Percentiles rank a stretch among this genome's conserved stretches.
These are phyloP conservation scores for Cladorhizidae sp. DNA, from an alignment of 37 sponge, comb jelly and placozoan species.

Conservation along the genomic window DNA sequence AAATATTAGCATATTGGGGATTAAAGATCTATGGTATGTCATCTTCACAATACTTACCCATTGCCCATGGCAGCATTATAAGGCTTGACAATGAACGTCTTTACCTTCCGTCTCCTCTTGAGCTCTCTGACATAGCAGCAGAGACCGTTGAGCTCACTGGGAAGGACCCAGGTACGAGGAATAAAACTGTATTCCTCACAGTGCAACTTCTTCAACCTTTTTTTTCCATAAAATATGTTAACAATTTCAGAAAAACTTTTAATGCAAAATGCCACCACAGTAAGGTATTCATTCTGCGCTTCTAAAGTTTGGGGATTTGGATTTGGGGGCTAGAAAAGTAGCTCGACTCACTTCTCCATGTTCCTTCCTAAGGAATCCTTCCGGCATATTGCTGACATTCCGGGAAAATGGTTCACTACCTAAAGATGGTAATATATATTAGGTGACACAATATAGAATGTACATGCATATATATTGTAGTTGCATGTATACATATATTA, in stretches of 20 bases:
- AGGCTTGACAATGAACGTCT: conserved; percentile 86
- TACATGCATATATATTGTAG: neutral
- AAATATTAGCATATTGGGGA: neutral
- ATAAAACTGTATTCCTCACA: conserved; percentile 73
- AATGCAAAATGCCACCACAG: neutral
- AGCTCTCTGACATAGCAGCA: conserved; percentile 26
- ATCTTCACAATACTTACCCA: conserved; percentile 57
- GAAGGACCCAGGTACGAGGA: conserved; percentile 85
- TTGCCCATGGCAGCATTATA: conserved; percentile 84
- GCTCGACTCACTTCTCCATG: conserved; percentile 57
- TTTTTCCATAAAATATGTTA: neutral
- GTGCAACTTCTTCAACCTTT: conserved; percentile 63
- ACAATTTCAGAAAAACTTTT: neutral
- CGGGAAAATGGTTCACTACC: conserved; percentile 91
- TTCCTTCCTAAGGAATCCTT: conserved; percentile 87
- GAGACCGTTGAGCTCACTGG: conserved; percentile 67
- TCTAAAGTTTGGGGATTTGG: no score
- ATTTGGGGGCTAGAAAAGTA: no score
- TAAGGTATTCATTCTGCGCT: no score
- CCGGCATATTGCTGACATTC: conserved; percentile 88
- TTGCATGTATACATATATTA: no score
- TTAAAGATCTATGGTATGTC: neutral
- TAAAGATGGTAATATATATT: conserved; percentile 1
- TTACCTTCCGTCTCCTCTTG: conserved; percentile 43
- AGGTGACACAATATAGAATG: neutral